Base-by-base conservation (phyloP, 2,113 vertebrate species). In the Rhombomys opimus region DNA sequence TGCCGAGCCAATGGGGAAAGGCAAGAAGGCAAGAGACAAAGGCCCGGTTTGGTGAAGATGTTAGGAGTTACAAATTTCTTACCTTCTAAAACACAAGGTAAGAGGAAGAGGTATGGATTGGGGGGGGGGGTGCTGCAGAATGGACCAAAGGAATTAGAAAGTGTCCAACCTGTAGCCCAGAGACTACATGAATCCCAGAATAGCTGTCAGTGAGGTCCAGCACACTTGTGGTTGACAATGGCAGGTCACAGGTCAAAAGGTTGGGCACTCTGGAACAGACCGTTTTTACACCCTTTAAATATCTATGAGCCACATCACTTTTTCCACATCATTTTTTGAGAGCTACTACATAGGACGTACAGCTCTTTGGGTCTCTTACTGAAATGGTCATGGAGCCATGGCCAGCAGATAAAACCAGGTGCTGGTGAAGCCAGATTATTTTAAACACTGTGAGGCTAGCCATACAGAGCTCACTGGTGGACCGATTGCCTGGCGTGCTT, bases 1-100 rank as follows among this genome's bases (percentile, higher is more conserved):
- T 5, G 2, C 23, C 2, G 35, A 12, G 18, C 35, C 2, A 22
- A 23, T 0, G 23, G 30, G 59, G 13, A 80, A 41, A 59, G 22
- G 5, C 11, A 4, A 41, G 8, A 38, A 50, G 25, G 57, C 7
- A 61, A 38, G n/a, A 63, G n/a, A 57, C n/a, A 38, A 27, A 11
- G 23, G 73, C 13, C 63, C 63, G 57, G 70, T 67, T 85, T 41
- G 54, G 27, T 20, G 54, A 72, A 46, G 2, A 87, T 4, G 0
- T 0, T 1, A 38, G 25, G 30, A 89, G 27, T 50, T 67, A 30
- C n/a, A 52, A 91, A 73, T 54, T 41, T n/a, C 46, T 41, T 68
- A 22, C 9, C 38, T 7, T 18, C 11, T 72, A 41, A 88, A 54
- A 13, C 17, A 11, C 17, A 52, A 15, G 75, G 9, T 35, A 14